Evolutionary conservation across 2,888 invertebrate genomes (phyloP).

Genomic region (Rhabditoides inermis): DNA sequence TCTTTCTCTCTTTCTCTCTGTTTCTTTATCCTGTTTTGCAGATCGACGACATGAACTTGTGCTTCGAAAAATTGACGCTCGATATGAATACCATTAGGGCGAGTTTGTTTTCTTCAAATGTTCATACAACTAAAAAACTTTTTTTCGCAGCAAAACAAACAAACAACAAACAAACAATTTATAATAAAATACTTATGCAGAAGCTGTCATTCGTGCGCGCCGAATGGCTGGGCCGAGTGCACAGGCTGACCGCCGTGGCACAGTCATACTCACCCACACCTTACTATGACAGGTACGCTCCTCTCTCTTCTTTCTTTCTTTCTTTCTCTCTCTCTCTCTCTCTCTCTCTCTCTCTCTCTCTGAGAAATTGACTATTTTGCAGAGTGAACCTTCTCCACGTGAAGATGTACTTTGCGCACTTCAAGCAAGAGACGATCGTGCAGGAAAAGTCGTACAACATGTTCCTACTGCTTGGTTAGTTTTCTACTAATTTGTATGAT

Average conservation of each 20-base stretch:
- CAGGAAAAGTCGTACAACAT: conserved; percentile 42
- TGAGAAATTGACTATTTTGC: no score
- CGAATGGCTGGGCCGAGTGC: conserved; percentile 36
- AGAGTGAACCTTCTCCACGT: conserved; percentile 42
- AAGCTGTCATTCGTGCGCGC: conserved; percentile 34
- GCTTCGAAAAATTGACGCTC: conserved; percentile 1
- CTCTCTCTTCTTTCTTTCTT: neutral
- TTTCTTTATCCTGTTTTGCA: neutral
- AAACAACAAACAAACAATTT: neutral
- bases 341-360: no score
- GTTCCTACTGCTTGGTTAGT: conserved; percentile 34
- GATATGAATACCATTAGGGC: conserved; percentile 2
- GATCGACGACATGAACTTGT: neutral
- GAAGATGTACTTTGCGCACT: conserved; percentile 44
- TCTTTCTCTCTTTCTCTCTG: no score
- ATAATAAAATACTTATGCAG: conserved; percentile 13
- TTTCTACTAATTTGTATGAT: no score
- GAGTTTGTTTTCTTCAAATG: neutral
- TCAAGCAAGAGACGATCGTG: conserved; percentile 41
- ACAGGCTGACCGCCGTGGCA: conserved; percentile 36
- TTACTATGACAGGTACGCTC: conserved; percentile 37
- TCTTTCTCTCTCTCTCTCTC: neutral
- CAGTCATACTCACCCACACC: conserved; percentile 41
- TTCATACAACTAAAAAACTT: neutral
- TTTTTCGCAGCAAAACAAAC: neutral